Percentiles rank a stretch among this genome's conserved stretches.
Evolutionary conservation across 2,113 vertebrate genomes (phyloP).

Genomic region (Phaethornis superciliosus): DNA sequence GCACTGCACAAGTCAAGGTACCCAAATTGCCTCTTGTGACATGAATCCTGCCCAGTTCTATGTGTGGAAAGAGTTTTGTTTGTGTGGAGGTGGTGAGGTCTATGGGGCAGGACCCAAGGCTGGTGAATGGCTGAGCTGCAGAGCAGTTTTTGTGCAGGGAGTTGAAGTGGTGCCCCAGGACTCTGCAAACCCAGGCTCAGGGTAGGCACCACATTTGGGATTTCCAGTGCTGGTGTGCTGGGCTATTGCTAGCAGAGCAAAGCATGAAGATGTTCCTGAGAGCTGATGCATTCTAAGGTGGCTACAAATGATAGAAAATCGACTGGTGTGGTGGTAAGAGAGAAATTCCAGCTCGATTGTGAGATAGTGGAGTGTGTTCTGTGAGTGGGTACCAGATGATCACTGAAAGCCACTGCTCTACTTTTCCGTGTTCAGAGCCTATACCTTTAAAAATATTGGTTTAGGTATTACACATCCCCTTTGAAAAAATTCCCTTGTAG

Average conservation of each 20-base stretch:
- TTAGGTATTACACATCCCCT: conserved; percentile 14
- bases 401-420: neutral
- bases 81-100: neutral
- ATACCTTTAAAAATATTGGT: conserved; percentile 34
- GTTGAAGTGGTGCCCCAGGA: neutral
- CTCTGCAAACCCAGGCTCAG: fast-evolving
- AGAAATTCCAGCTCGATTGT: neutral
- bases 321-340: neutral
- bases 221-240: neutral
- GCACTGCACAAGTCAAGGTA: neutral
- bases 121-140: neutral
- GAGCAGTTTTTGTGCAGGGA: fast-evolving
- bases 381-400: neutral
- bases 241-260: neutral
- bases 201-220: fast-evolving
- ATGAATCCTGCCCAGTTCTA: neutral
- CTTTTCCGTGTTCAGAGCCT: neutral
- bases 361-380: neutral
- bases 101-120: neutral
- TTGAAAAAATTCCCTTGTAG: conserved; percentile 48
- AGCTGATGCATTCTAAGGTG: fast-evolving
- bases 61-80: neutral
- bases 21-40: neutral
- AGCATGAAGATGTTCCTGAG: neutral
- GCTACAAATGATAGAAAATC: neutral